phyloP scores from a whole-genome alignment of 2,888 invertebrate species.

The Apotomis turbidana region DNA sequence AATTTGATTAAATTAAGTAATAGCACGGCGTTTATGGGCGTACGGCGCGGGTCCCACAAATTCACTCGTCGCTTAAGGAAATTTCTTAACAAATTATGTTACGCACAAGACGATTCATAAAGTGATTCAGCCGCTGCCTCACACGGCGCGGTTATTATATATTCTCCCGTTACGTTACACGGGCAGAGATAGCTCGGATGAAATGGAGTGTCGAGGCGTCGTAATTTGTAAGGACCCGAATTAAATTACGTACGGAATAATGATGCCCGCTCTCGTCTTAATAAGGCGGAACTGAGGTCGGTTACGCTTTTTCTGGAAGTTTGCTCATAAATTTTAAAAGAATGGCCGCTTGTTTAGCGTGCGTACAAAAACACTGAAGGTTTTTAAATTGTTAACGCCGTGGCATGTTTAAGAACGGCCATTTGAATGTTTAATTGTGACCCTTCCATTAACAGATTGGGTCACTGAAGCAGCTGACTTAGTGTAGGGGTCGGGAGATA shows the following conservation, averaged over 20 bases:
- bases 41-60: slow-evolving; percentile 35
- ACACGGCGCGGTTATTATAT: slow-evolving; percentile 33
- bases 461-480: slow-evolving; percentile 3
- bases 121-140: slow-evolving; percentile 34
- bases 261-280: slow-evolving; percentile 36
- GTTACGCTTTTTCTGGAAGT: slow-evolving; percentile 29
- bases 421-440: slow-evolving; percentile 37
- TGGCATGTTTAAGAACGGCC: slow-evolving; percentile 24
- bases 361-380: slow-evolving; percentile 25
- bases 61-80: slow-evolving; percentile 40
- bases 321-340: slow-evolving; percentile 30
- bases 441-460: slow-evolving; percentile 38
- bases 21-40: slow-evolving; percentile 36
- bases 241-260: slow-evolving; percentile 41
- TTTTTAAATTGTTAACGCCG: slow-evolving; percentile 30
- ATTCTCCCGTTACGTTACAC: slow-evolving; percentile 26
- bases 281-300: slow-evolving; percentile 33
- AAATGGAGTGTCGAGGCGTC: slow-evolving; percentile 41
- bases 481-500: slow-evolving; percentile 2
- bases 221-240: slow-evolving; percentile 41
- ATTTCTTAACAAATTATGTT: slow-evolving; percentile 42
- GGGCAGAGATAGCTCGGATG: slow-evolving; percentile 40
- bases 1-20: slow-evolving; percentile 41
- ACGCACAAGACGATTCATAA: slow-evolving; percentile 41
- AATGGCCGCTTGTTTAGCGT: slow-evolving; percentile 24